A percentile compares a stretch with the other conserved stretches of the same genome.
These are phyloP conservation scores for Clarias magur DNA, from an alignment of 2,113 vertebrate species.

Conservation along the genomic window DNA sequence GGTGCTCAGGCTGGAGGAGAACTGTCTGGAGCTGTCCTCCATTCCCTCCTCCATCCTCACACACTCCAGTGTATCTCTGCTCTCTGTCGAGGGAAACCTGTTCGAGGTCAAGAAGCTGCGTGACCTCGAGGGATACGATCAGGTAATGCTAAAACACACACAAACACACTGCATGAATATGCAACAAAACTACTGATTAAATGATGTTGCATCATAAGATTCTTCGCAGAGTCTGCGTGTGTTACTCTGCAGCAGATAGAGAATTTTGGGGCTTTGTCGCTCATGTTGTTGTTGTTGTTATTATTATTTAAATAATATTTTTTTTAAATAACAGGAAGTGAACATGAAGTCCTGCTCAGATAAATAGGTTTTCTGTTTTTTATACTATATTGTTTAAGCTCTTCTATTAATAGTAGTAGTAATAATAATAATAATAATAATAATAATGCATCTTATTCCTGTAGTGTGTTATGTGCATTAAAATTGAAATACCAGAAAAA, in stretches of 20 bases:
- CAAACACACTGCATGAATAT: neutral
- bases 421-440: neutral
- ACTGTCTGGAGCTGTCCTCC: conserved; percentile 91
- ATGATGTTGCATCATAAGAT: no score
- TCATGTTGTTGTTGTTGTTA: neutral
- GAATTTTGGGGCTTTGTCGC: neutral
- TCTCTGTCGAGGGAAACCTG: conserved; percentile 95
- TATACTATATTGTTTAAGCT: neutral
- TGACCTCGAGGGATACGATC: conserved; percentile 92
- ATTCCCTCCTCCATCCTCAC: conserved; percentile 87
- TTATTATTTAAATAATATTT: no score
- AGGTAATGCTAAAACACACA: conserved; percentile 72
- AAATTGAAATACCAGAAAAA: neutral
- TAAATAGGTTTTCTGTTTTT: neutral
- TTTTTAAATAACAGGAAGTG: neutral
- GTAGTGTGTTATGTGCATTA: neutral
- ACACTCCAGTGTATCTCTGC: conserved; percentile 90
- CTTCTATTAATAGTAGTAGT: neutral
- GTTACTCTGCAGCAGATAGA: no score
- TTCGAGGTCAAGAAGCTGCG: conserved; percentile 92
- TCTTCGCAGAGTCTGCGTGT: no score
- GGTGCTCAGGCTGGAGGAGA: conserved; percentile 94
- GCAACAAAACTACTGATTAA: no score
- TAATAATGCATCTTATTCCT: neutral
- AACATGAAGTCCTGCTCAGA: neutral